Evolutionary conservation across 2,888 invertebrate genomes (phyloP).

Genomic region (Hypercompe scribonia): DNA sequence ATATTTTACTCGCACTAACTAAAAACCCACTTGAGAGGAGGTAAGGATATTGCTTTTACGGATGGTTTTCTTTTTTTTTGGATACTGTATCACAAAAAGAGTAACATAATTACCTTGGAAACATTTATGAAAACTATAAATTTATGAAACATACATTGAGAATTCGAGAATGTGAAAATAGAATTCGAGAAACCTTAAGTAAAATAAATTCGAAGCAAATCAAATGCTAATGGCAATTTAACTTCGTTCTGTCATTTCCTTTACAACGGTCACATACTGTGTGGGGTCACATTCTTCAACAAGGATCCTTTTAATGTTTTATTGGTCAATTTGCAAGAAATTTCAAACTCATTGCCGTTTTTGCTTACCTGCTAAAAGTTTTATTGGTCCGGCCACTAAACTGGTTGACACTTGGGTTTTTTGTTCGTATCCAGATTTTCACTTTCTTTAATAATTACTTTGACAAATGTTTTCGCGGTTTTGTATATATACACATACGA

Average conservation of each 20-base stretch:
- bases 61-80: no score
- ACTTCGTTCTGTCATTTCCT: constrained; percentile 6
- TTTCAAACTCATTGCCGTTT: constrained; percentile 5
- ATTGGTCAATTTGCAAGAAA: constrained; percentile 13
- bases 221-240: background rate
- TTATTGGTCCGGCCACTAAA: background rate
- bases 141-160: background rate
- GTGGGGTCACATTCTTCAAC: constrained; percentile 16
- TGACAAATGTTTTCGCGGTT: no score
- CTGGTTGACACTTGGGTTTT: background rate
- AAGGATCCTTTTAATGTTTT: constrained; percentile 15
- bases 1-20: no score
- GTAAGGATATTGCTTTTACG: no score
- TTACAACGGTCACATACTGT: background rate
- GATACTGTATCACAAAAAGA: background rate
- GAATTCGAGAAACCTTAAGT: background rate
- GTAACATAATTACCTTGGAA: background rate
- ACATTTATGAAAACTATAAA: no score
- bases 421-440: background rate
- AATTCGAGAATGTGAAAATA: background rate
- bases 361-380: constrained; percentile 7
- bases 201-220: background rate
- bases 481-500: no score
- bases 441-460: background rate
- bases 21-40: no score